Percentiles rank a stretch among this genome's conserved stretches.
phyloP scores from a whole-genome alignment of 1,140 invertebrate genomes.

The Zaprionus tsacasi region DNA sequence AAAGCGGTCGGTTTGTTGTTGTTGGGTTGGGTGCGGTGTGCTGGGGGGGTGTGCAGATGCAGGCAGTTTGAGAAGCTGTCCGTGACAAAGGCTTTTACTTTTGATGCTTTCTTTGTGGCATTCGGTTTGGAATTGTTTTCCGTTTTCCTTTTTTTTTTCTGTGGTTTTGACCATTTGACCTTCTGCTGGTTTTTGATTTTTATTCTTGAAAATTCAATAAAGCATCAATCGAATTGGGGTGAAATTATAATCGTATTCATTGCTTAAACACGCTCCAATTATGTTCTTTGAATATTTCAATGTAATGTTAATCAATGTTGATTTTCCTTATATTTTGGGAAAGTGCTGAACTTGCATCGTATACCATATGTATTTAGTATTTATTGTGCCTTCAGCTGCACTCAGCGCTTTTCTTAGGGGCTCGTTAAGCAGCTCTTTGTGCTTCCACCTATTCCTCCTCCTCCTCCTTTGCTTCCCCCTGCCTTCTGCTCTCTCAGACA shows the following conservation, averaged over 20 bases:
- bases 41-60: neutral
- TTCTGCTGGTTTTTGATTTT: constrained; percentile 29
- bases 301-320: neutral
- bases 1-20: constrained; percentile 37
- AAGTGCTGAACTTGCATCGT: neutral
- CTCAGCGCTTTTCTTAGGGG: constrained; percentile 7
- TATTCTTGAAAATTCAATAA: constrained; percentile 29
- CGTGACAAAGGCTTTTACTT: constrained; percentile 48
- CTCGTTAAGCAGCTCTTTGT: constrained; percentile 27
- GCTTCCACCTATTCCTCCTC: neutral
- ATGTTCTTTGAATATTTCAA: neutral
- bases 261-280: neutral
- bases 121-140: constrained; percentile 15
- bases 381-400: constrained; percentile 6
- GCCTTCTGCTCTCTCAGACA: neutral
- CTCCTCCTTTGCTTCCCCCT: neutral
- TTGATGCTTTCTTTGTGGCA: constrained; percentile 32
- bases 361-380: constrained; percentile 7
- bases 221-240: constrained; percentile 7
- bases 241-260: neutral
- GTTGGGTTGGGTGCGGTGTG: neutral
- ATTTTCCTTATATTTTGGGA: neutral
- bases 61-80: constrained; percentile 26
- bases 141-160: constrained; percentile 1
- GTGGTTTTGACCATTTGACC: constrained; percentile 37